Percentiles rank a stretch among this genome's conserved stretches.
phyloP scores from a whole-genome alignment of 1,140 invertebrate genomes.

The Drosophila lini region DNA sequence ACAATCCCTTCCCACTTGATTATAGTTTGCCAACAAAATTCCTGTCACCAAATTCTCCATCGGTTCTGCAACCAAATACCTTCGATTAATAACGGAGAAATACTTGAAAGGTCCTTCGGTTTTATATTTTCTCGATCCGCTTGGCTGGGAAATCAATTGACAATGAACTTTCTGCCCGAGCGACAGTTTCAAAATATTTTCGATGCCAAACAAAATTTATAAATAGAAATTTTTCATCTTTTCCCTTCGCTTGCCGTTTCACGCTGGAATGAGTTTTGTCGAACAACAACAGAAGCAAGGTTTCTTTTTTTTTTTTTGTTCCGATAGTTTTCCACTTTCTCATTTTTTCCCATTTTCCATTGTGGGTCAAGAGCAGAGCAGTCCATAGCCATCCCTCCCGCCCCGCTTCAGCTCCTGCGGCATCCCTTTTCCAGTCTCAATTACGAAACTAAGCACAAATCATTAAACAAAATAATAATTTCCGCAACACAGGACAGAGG shows the following conservation, averaged over 20 bases:
- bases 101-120: conserved; percentile 19
- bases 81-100: conserved; percentile 35
- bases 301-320: conserved; percentile 29
- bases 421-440: conserved; percentile 54
- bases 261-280: conserved; percentile 51
- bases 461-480: conserved; percentile 83
- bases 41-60: conserved; percentile 26
- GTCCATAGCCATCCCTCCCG: neutral
- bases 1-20: conserved; percentile 10
- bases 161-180: conserved; percentile 68
- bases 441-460: conserved; percentile 80
- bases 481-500: conserved; percentile 60
- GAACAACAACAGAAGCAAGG: conserved; percentile 20
- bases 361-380: conserved; percentile 69
- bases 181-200: conserved; percentile 59
- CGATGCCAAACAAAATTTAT: conserved; percentile 62
- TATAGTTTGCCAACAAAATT: conserved; percentile 25
- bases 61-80: conserved; percentile 16
- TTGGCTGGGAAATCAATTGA: conserved; percentile 68
- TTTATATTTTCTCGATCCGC: conserved; percentile 7
- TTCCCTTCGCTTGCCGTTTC: conserved; percentile 42
- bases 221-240: conserved; percentile 59
- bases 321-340: conserved; percentile 69
- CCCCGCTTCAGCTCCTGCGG: neutral
- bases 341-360: conserved; percentile 26